These are phyloP conservation scores for Pseudomyrmex sp. DNA, from an alignment of 1,140 invertebrate species.

Conservation along the genomic window DNA sequence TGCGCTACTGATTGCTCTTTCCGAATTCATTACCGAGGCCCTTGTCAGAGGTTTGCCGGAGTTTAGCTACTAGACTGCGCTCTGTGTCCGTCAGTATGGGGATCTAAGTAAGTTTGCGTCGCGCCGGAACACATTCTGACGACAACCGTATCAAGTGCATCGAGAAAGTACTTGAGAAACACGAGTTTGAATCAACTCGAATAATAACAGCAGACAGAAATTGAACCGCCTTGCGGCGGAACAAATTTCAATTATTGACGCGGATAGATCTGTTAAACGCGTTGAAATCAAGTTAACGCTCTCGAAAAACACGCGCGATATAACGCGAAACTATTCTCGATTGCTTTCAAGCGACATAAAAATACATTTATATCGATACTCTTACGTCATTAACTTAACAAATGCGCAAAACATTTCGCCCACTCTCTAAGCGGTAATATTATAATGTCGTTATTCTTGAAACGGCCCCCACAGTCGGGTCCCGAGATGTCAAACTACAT, in stretches of 20 bases:
- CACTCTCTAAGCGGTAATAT: constrained; percentile 54
- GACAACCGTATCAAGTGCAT: background rate
- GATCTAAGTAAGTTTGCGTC: constrained; percentile 14
- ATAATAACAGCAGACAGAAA: background rate
- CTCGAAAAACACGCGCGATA: background rate
- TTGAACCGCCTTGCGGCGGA: too few species aligned
- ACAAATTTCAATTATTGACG: background rate
- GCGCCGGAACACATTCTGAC: constrained; percentile 13
- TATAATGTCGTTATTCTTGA: constrained; percentile 62
- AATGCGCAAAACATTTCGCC: constrained; percentile 25
- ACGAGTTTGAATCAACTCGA: background rate
- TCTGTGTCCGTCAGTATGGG: constrained; percentile 13
- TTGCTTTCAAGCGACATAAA: background rate
- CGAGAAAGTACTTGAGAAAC: background rate
- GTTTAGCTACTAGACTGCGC: constrained; percentile 58
- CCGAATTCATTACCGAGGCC: constrained; percentile 83
- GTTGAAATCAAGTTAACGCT: background rate
- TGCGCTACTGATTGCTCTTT: constrained; percentile 83
- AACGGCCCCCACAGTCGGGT: constrained; percentile 22
- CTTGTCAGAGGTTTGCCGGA: constrained; percentile 73
- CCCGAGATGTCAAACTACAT: constrained; percentile 50
- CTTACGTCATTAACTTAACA: constrained; percentile 33
- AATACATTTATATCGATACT: constrained; percentile 25
- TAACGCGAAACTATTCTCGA: background rate
- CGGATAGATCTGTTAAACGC: background rate